Evolutionary conservation across 1,140 invertebrate genomes (phyloP).

Genomic region (Akabosia matsudoensis): DNA sequence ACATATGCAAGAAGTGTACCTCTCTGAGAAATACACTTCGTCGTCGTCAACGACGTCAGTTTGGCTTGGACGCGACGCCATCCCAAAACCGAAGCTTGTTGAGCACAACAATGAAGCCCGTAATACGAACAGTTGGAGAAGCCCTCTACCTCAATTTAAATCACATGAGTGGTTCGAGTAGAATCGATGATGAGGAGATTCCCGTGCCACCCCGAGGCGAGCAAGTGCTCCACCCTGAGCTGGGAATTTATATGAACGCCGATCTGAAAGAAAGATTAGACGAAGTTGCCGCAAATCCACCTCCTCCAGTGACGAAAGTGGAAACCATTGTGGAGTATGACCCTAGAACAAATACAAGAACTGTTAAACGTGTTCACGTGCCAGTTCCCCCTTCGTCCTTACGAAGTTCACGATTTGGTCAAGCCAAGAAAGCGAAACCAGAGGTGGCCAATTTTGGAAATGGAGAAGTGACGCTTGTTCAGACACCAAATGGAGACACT

Average conservation of each 20-base stretch:
- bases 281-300: conserved; percentile 7
- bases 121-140: neutral
- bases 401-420: neutral
- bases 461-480: neutral
- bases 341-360: neutral
- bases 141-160: neutral
- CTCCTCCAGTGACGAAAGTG: conserved; percentile 1
- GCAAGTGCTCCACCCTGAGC: neutral
- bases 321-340: neutral
- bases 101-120: neutral
- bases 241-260: neutral
- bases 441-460: conserved; percentile 1
- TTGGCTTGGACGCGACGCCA: neutral
- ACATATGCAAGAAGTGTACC: conserved; percentile 15
- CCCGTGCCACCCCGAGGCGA: neutral
- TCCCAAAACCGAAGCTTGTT: neutral
- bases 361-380: neutral
- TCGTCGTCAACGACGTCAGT: neutral
- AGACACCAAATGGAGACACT: neutral
- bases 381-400: neutral
- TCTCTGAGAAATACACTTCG: neutral
- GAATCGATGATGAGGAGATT: neutral
- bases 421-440: neutral
- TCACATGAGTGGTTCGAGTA: neutral
- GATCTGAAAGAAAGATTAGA: conserved; percentile 5